phyloP scores from a whole-genome alignment of 2,797 vertebrate genomes.

The Danio kyathit region DNA sequence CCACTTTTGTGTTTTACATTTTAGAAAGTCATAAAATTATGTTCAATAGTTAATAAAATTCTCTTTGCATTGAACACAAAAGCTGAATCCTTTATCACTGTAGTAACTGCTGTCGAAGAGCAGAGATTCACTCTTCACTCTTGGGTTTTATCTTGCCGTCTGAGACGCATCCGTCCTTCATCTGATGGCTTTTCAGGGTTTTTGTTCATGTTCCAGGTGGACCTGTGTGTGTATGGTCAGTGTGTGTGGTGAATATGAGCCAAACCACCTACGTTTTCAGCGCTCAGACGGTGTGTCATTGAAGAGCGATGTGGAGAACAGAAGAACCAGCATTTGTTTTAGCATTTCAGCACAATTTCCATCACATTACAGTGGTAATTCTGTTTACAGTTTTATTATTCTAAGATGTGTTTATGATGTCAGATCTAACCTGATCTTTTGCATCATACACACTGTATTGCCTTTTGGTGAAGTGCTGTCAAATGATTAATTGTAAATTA shows the following conservation, averaged over 20 bases:
- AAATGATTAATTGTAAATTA: no score
- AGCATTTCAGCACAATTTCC: neutral
- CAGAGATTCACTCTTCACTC: neutral
- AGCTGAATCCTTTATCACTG: neutral
- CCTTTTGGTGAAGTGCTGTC: no score
- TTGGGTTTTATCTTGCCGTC: neutral
- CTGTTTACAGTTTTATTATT: no score
- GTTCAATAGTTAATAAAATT: neutral
- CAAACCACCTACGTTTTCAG: constrained; percentile 20
- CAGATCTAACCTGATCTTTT: no score
- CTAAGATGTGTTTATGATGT: no score
- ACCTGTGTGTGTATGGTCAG: constrained; percentile 10
- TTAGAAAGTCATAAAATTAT: neutral
- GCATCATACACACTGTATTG: no score
- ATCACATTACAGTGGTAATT: no score
- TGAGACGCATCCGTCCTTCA: neutral
- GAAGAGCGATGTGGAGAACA: constrained; percentile 1
- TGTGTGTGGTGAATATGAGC: neutral
- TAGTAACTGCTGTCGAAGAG: neutral
- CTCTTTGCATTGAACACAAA: neutral
- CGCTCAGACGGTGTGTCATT: constrained; percentile 29
- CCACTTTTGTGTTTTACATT: neutral
- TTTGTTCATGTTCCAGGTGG: neutral
- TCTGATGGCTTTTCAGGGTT: constrained; percentile 23
- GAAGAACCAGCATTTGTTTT: neutral